Conservation (phyloP, 2,797 vertebrate genomes). For the Parauchenoglanis punctatus region DNA sequence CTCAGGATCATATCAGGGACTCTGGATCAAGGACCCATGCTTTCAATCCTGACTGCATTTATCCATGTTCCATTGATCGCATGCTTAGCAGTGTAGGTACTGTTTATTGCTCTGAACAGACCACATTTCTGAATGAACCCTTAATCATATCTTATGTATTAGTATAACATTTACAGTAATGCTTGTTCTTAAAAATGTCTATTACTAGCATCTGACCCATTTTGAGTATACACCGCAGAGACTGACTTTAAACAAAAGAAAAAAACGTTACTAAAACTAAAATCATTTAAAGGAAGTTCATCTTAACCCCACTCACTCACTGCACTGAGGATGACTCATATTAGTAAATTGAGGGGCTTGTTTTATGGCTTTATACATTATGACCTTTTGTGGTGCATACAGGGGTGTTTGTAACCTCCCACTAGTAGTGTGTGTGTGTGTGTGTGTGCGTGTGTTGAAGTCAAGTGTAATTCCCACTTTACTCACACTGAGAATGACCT, state of each 20-base stretch:
- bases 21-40: not conserved
- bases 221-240: not conserved
- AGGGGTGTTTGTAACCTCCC: not conserved
- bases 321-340: conserved; percentile 15
- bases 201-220: not conserved
- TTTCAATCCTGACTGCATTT: not conserved
- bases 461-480: not conserved
- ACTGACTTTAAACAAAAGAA: not conserved
- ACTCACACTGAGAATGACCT: not conserved
- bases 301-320: not conserved
- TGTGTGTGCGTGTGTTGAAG: conserved; percentile 1
- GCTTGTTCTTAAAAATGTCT: not conserved
- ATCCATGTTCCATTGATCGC: not conserved
- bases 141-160: not conserved
- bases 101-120: not conserved
- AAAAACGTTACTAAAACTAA: not conserved
- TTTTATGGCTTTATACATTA: conserved; percentile 21
- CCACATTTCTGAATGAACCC: not conserved
- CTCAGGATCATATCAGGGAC: not conserved
- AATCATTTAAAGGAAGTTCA: not conserved
- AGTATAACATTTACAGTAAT: not conserved
- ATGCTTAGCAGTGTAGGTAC: not conserved
- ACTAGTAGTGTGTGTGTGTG: conserved; percentile 5
- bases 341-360: conserved; percentile 10
- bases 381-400: not conserved